Percentiles rank a stretch among this genome's conserved stretches.
These are phyloP conservation scores for Todus mexicanus DNA, from an alignment of 2,797 vertebrate genomes.

Conservation along the genomic window DNA sequence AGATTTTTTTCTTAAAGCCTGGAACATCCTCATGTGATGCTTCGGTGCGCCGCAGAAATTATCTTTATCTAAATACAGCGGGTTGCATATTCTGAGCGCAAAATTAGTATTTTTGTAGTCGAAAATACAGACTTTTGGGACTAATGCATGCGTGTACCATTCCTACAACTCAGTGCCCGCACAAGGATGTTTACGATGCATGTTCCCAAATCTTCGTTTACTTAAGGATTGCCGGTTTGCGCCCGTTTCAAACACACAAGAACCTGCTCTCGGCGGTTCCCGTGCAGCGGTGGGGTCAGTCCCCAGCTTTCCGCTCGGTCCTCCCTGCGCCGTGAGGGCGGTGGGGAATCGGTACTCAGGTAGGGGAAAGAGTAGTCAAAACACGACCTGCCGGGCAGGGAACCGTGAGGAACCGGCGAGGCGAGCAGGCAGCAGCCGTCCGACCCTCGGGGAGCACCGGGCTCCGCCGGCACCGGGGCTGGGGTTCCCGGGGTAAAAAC, in stretches of 20 bases:
- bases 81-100: neutral
- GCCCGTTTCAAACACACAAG: fast-evolving
- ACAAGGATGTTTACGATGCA: neutral
- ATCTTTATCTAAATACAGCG: neutral
- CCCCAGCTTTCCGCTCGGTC: neutral
- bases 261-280: fast-evolving
- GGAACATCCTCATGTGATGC: neutral
- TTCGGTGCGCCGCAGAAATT: fast-evolving
- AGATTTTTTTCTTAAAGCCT: neutral
- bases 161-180: neutral
- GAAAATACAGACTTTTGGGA: neutral
- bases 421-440: neutral
- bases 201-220: neutral
- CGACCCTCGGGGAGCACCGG: neutral
- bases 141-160: neutral
- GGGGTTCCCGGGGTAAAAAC: too few relatives aligned
- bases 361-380: neutral
- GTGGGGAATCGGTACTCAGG: neutral
- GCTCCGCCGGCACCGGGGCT: neutral
- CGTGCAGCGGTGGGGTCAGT: fast-evolving
- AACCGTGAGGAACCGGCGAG: fast-evolving
- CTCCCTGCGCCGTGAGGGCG: neutral
- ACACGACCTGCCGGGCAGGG: too few relatives aligned
- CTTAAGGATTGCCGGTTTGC: neutral
- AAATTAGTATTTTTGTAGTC: neutral